Conservation (phyloP, 2,113 vertebrate genomes). For the Campylomormyrus tamandua region DNA sequence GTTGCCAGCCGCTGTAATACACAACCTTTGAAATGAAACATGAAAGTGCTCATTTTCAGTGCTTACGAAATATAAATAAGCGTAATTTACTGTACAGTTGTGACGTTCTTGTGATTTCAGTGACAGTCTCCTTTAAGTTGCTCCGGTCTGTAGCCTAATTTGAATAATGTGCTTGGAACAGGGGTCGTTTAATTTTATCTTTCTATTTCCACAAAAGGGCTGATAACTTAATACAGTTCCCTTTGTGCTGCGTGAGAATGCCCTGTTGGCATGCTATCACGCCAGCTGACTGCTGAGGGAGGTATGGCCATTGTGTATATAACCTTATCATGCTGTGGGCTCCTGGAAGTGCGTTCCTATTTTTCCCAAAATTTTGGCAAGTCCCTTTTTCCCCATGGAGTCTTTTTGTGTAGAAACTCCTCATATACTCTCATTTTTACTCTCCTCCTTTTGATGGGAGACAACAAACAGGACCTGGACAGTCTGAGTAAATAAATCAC, state of each 20-base stretch:
- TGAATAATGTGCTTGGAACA: slow-evolving; percentile 30
- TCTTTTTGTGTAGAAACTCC: background rate
- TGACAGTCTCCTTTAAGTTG: background rate
- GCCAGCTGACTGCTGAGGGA: background rate
- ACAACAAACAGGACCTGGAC: background rate
- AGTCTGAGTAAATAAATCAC: background rate
- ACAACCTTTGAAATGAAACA: background rate
- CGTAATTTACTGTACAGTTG: background rate
- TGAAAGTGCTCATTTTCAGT: background rate
- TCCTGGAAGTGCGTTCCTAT: background rate
- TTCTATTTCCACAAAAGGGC: slow-evolving; percentile 30
- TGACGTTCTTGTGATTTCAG: background rate
- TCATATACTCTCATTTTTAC: background rate
- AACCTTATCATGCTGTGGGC: background rate
- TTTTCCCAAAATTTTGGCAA: background rate
- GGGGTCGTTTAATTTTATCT: slow-evolving; percentile 40
- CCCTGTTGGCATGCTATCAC: background rate
- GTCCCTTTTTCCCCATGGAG: slow-evolving; percentile 20
- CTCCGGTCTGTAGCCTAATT: slow-evolving; percentile 33
- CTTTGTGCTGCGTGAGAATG: background rate
- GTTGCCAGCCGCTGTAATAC: background rate
- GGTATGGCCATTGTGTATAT: background rate
- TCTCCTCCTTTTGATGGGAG: background rate
- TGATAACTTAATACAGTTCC: slow-evolving; percentile 11
- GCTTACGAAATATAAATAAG: background rate